Percentiles rank a stretch among this genome's conserved stretches.
Conservation (phyloP, 2,888 invertebrate genomes). For the Amaurobius ferox region DNA sequence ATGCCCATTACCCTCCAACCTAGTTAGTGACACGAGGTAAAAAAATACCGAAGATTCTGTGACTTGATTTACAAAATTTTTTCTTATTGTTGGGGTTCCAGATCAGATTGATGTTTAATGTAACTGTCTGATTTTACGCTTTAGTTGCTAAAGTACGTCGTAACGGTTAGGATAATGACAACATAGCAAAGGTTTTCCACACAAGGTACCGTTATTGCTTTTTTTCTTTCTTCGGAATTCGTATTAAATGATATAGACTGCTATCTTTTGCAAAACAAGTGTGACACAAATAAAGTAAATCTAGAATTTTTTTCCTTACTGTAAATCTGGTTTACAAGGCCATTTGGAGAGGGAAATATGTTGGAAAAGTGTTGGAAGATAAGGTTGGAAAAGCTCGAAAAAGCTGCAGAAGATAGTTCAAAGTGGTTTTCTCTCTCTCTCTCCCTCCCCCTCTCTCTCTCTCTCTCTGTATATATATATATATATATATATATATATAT, state of each 20-base stretch:
- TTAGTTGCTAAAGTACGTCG: background rate
- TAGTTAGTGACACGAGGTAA: background rate
- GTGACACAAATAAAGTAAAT: background rate
- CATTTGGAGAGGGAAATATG: background rate
- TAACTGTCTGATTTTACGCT: background rate
- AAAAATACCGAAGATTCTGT: background rate
- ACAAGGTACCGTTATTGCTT: background rate
- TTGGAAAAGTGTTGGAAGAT: background rate
- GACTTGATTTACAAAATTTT: too few relatives aligned
- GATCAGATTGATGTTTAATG: background rate
- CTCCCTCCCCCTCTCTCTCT: too few relatives aligned
- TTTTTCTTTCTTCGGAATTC: background rate
- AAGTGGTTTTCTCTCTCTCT: too few relatives aligned
- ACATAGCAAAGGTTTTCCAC: background rate
- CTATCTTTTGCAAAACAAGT: background rate
- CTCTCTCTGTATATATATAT: too few relatives aligned
- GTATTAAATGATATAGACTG: background rate
- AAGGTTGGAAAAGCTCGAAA: too few relatives aligned
- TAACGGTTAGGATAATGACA: background rate
- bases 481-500: too few relatives aligned
- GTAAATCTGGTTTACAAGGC: background rate
- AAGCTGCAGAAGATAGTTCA: too few relatives aligned
- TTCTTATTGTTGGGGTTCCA: background rate
- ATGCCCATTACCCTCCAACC: background rate
- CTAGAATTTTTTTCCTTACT: background rate